Conservation (phyloP, 2,113 vertebrate species). For the Lates calcarifer region DNA sequence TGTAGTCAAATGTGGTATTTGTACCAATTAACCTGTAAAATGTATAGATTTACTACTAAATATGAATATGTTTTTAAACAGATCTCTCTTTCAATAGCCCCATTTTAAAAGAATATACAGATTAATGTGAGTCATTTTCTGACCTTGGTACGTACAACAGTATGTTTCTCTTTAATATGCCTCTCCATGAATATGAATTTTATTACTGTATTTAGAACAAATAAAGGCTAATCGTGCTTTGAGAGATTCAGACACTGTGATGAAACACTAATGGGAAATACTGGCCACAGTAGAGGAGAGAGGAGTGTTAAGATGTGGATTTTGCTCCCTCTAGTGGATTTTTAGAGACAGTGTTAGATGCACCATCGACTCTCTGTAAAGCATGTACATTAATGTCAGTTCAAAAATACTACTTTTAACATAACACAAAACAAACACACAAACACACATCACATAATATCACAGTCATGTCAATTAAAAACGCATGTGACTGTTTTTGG, state of each 20-base stretch:
- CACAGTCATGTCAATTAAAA: no score
- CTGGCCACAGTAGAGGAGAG: neutral
- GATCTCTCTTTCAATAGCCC: neutral
- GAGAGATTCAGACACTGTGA: neutral
- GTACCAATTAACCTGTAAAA: conserved; percentile 6
- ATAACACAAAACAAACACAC: neutral
- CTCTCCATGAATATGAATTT: neutral
- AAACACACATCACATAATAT: no score
- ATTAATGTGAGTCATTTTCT: conserved; percentile 17
- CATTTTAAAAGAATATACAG: conserved; percentile 2
- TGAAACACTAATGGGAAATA: neutral
- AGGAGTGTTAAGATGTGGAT: conserved; percentile 1
- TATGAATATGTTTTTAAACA: conserved; percentile 2
- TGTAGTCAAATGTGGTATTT: conserved; percentile 6
- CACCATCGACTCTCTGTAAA: no score
- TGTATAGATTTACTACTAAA: conserved; percentile 16
- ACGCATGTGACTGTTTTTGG: no score
- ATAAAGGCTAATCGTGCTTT: neutral
- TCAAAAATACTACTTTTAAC: neutral
- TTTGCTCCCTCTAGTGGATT: conserved; percentile 73
- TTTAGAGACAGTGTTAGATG: neutral
- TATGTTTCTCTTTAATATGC: neutral
- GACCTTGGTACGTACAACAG: neutral
- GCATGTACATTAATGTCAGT: neutral
- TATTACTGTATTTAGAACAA: neutral